A percentile compares a stretch with the other conserved stretches of the same genome.
phyloP scores from a whole-genome alignment of 2,113 vertebrate species.

The Psammodynastes pulverulentus region DNA sequence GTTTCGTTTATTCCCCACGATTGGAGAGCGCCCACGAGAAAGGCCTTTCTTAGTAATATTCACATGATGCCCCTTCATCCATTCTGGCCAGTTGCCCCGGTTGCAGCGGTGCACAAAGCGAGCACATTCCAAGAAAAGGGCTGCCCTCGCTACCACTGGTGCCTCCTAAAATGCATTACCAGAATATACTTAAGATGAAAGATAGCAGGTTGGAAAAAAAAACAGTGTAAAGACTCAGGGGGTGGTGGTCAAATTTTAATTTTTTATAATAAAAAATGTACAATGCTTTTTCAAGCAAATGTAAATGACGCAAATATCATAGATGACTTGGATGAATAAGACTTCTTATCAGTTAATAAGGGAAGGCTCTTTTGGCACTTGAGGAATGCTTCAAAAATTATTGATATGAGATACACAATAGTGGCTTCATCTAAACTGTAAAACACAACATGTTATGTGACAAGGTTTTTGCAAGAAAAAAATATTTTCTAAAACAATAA shows the following conservation, averaged over 20 bases:
- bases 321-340: background rate
- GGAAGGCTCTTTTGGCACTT: background rate
- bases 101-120: constrained; percentile 97
- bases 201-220: background rate
- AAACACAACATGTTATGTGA: background rate
- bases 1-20: constrained; percentile 95
- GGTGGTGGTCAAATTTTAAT: background rate
- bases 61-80: constrained; percentile 99
- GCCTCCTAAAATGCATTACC: constrained; percentile 78
- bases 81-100: constrained; percentile 97
- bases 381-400: background rate
- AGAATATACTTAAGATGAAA: constrained; percentile 10
- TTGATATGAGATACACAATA: background rate
- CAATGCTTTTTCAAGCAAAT: background rate
- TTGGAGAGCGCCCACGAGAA: constrained; percentile 89
- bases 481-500: background rate
- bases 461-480: background rate
- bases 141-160: constrained; percentile 90
- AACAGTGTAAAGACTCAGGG: background rate
- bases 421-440: background rate
- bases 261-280: background rate
- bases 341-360: background rate
- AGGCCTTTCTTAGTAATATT: constrained; percentile 95
- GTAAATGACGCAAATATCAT: background rate
- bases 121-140: constrained; percentile 93